phyloP scores from a whole-genome alignment of 2,797 vertebrate species.

The Sitta carolinensis region DNA sequence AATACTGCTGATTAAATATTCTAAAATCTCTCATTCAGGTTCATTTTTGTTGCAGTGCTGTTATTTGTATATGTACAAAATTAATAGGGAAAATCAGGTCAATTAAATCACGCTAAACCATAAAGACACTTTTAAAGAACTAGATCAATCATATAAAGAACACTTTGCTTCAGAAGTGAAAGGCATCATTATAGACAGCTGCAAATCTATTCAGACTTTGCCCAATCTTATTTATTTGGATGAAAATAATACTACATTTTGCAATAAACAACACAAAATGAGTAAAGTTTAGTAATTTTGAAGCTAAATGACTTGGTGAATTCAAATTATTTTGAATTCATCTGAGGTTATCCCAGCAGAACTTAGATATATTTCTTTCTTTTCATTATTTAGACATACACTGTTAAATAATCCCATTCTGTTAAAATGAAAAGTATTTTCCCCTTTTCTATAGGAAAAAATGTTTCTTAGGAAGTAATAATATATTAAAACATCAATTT shows the following conservation, averaged over 20 bases:
- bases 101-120: neutral
- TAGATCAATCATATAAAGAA: neutral
- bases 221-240: neutral
- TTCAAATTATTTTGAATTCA: neutral
- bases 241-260: neutral
- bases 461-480: constrained; percentile 20
- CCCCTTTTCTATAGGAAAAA: neutral
- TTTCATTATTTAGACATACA: neutral
- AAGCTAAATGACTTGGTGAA: neutral
- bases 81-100: neutral
- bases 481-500: neutral
- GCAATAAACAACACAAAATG: neutral
- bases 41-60: neutral
- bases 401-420: neutral
- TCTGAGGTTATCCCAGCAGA: neutral
- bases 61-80: neutral
- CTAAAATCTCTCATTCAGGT: neutral
- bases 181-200: neutral
- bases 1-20: neutral
- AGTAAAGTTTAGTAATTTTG: neutral
- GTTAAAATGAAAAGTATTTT: neutral
- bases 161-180: neutral
- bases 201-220: neutral
- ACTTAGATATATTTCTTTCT: neutral
- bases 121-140: neutral